Base-by-base conservation (phyloP, 1,140 invertebrate genomes). In the Arion vulgaris region DNA sequence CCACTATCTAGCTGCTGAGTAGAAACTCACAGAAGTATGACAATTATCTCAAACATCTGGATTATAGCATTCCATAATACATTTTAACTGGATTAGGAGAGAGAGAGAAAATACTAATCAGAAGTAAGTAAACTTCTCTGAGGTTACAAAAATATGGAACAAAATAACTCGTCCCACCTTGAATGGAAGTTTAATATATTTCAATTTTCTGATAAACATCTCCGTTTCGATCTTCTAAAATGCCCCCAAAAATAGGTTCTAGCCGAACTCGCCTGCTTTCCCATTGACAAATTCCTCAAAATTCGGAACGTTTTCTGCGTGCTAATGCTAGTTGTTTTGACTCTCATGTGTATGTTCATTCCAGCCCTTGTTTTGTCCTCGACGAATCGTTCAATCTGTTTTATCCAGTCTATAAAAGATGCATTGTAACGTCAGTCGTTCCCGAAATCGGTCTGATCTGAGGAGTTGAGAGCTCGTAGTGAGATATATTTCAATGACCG, bases 141-240 rank as follows among this genome's bases (percentile, higher is more conserved):
- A n/a, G n/a, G n/a, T n/a, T n/a, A n/a, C n/a, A n/a, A n/a, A n/a
- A n/a, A n/a, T n/a, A n/a, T n/a, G n/a, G n/a, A n/a, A n/a, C n/a
- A n/a, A n/a, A n/a, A n/a, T n/a, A n/a, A n/a, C n/a, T n/a, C n/a
- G n/a, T n/a, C n/a, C 53, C 53, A 57, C 26, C 53, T 9, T 23
- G 53, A 19, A 1, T 23, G 53, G 53, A 19, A 57, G 9, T 23
- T 4, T 57, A 57, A 57, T 2, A 57, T 57, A 57, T 23, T 57
- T 57, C 53, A 19, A 57, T 57, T 57, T 57, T 57, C 53, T 57
- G 53, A 57, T 57, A 57, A 57, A 23, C 53, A 57, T 57, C 53
- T 2, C 26, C 2, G 53, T 19, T 4, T 57, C 26, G 4, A 57
- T 23, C 23, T 11, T 57, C 53, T 23, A 57, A n/a, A 49, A 19